These are phyloP conservation scores for Drosophila fuyamai DNA, from an alignment of 1,140 invertebrate species.

Conservation along the genomic window DNA sequence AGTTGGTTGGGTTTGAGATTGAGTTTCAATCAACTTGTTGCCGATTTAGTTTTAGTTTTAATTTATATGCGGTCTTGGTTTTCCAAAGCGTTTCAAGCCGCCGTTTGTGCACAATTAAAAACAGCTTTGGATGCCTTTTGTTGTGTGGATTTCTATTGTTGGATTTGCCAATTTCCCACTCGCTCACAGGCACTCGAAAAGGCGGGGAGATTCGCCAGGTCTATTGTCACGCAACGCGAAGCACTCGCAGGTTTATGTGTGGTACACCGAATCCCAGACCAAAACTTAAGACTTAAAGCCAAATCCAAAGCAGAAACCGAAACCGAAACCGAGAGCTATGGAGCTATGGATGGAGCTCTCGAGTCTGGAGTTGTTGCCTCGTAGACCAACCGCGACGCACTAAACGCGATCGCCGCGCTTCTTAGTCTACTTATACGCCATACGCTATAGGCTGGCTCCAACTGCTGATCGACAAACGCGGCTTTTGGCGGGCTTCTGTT, in stretches of 20 bases:
- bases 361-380: constrained; percentile 48
- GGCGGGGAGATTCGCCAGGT: constrained; percentile 39
- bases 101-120: constrained; percentile 54
- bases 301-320: constrained; percentile 17
- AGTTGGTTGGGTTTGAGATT: constrained; percentile 12
- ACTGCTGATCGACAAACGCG: constrained; percentile 10
- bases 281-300: constrained; percentile 23
- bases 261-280: constrained; percentile 4
- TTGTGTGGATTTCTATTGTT: constrained; percentile 57
- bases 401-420: constrained; percentile 77
- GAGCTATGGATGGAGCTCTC: constrained; percentile 16
- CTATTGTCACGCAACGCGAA: constrained; percentile 47
- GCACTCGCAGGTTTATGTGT: constrained; percentile 15
- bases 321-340: constrained; percentile 46
- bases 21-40: constrained; percentile 35
- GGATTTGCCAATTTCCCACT: constrained; percentile 43
- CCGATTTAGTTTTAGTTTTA: constrained; percentile 20
- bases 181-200: constrained; percentile 11
- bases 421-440: constrained; percentile 77
- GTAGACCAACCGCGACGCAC: constrained; percentile 74
- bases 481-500: constrained; percentile 43
- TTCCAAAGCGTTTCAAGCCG: constrained; percentile 1
- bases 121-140: constrained; percentile 45
- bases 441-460: not conserved
- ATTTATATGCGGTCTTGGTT: constrained; percentile 16